Conservation (phyloP, 2,113 vertebrate species). For the Elephantulus edwardii region DNA sequence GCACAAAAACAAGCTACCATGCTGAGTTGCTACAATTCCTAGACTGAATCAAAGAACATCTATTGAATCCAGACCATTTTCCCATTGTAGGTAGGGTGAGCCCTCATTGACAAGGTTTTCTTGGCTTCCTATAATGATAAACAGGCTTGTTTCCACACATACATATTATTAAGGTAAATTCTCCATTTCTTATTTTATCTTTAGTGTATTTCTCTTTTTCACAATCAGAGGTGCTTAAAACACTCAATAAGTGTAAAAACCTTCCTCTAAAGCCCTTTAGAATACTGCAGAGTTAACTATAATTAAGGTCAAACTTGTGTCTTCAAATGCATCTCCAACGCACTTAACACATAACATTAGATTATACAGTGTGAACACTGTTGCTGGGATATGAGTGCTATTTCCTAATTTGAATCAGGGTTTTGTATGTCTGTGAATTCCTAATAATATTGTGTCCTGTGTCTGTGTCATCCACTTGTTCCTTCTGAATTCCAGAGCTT, state of each 20-base stretch:
- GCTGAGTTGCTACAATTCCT: accelerated
- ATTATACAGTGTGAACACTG: neutral
- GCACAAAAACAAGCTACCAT: accelerated
- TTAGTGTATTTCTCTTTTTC: neutral
- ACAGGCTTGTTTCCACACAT: neutral
- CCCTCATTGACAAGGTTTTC: neutral
- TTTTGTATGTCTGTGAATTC: neutral
- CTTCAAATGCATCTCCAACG: neutral
- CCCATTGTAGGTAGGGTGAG: neutral
- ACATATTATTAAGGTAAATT: neutral
- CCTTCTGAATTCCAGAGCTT: neutral
- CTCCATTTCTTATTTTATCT: neutral
- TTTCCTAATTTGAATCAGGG: neutral
- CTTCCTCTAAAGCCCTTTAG: neutral
- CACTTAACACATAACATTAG: neutral
- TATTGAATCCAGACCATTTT: neutral
- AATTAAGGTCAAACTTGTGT: neutral
- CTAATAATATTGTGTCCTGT: neutral
- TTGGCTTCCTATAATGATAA: neutral
- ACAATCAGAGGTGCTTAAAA: neutral
- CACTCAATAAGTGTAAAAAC: neutral
- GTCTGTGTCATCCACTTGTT: neutral
- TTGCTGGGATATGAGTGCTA: neutral
- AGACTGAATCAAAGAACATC: neutral
- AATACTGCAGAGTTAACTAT: neutral